Percentiles rank a stretch among this genome's conserved stretches.
Evolutionary conservation across 1,140 invertebrate species (phyloP).

Genomic region (Cephus cinctus): DNA sequence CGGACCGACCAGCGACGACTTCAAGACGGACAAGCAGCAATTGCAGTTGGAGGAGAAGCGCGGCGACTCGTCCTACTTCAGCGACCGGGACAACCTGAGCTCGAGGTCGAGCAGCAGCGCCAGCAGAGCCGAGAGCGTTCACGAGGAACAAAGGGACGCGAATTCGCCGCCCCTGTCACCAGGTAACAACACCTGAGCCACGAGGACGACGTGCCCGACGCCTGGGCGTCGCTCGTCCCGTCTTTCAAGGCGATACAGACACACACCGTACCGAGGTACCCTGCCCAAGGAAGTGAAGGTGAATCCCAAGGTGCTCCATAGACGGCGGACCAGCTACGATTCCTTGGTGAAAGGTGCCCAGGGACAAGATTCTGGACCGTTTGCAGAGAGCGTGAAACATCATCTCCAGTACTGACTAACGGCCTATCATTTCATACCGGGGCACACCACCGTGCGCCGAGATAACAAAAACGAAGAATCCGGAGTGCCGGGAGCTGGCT

Average conservation of each 20-base stretch:
- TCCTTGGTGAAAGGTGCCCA: no score
- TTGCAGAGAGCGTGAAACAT: no score
- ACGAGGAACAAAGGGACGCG: slow-evolving; percentile 47
- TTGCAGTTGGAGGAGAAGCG: slow-evolving; percentile 52
- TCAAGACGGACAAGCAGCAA: slow-evolving; percentile 50
- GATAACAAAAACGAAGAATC: slow-evolving; percentile 3
- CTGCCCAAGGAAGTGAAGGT: not conserved
- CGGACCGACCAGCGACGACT: slow-evolving; percentile 38
- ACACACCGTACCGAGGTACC: not conserved
- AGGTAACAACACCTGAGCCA: slow-evolving; percentile 48
- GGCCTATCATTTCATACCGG: no score
- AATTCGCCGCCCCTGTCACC: slow-evolving; percentile 47
- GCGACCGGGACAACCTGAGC: slow-evolving; percentile 59
- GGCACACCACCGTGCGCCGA: no score
- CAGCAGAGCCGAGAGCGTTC: slow-evolving; percentile 49
- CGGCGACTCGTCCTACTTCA: slow-evolving; percentile 59
- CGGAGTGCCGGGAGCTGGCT: no score
- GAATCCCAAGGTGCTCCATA: not conserved
- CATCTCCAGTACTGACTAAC: no score
- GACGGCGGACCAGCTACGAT: no score
- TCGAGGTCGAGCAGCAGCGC: slow-evolving; percentile 59
- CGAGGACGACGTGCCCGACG: not conserved
- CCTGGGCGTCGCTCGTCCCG: no score
- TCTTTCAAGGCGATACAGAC: no score
- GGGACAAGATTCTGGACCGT: no score